Percentiles rank a stretch among this genome's conserved stretches.
phyloP scores from a whole-genome alignment of 2,797 vertebrate species.

The Tamandua tetradactyla region DNA sequence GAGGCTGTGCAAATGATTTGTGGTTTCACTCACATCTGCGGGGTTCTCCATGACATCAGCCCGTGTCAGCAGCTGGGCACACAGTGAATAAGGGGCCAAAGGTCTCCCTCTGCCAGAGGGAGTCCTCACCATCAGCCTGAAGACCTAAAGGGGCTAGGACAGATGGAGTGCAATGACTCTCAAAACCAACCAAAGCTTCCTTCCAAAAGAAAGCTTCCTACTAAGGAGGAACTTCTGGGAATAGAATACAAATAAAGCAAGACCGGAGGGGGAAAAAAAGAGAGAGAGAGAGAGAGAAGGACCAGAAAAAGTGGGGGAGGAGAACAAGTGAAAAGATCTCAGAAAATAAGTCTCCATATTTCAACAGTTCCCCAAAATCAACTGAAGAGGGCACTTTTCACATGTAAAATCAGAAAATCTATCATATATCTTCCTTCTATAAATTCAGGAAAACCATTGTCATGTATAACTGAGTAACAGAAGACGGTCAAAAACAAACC shows the following conservation, averaged over 20 bases:
- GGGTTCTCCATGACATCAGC: not conserved
- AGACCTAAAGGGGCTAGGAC: not conserved
- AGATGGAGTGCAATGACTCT: not conserved
- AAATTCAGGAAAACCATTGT: constrained; percentile 11
- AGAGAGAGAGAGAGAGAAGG: not conserved
- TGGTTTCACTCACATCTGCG: not conserved
- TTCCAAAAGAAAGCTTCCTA: not conserved
- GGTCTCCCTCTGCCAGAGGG: not conserved
- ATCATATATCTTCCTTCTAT: too few relatives aligned
- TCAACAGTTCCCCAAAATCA: constrained; percentile 22
- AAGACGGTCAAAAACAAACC: constrained; percentile 15
- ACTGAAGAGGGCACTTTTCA: constrained; percentile 61
- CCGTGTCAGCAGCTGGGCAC: not conserved
- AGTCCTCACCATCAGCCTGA: not conserved
- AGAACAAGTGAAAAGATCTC: not conserved
- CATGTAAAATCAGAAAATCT: not conserved
- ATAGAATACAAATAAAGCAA: not conserved
- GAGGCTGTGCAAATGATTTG: too few relatives aligned
- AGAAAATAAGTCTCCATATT: not conserved
- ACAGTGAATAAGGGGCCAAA: not conserved
- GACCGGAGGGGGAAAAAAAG: too few relatives aligned
- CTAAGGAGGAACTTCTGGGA: not conserved
- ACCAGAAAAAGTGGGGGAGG: not conserved
- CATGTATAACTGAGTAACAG: constrained; percentile 9
- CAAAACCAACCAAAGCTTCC: not conserved